Base-by-base conservation (phyloP, 2,113 vertebrate species). In the Gila orcuttii region DNA sequence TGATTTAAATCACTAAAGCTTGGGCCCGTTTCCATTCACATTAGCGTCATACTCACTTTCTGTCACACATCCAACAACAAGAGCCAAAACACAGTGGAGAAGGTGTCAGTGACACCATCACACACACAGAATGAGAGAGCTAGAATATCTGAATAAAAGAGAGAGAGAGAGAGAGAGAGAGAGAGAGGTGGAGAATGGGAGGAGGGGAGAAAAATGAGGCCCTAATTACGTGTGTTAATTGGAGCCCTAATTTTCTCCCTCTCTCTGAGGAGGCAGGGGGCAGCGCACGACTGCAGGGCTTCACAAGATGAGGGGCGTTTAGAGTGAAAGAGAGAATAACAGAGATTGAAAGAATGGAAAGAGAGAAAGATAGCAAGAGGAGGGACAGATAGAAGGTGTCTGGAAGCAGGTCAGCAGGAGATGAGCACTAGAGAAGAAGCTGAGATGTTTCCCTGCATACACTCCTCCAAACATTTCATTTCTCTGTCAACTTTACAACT, bases 201-300 rank as follows among this genome's bases (percentile, higher is more conserved):
- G 62, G 47, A 11, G 60, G 77, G 21, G 42, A 79, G 36, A 19
- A 62, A 81, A 71, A 80, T 50, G 66, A 85, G 78, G 88, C 66
- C 64, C 86, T 87, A 89, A 89, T 89, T 89, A 89, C 15, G n/a
- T 10, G 8, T 81, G 79, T 82, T 89, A 89, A 89, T 89, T 87
- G 83, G 39, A 87, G 83, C 45, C 86, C 86, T 89, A 89, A 83
- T 87, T 28, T 87, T 83, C 73, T 55, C 28, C 19, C 47, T 39
- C 59, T 84, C 84, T 74, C 81, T 74, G 69, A 79, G 86, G 86
- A 87, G 69, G 60, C 71, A 82, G 74, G 33, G 83, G 62, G 75
- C n/a, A 73, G 59, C 23, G 79, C 66, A 74, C 75, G 85, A 57
- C 79, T 57, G 83, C 82, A 75, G 76, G 59, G 79, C 75, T 76